Base-by-base conservation (phyloP, 2,888 invertebrate genomes). In the Quadroppia sp. region DNA sequence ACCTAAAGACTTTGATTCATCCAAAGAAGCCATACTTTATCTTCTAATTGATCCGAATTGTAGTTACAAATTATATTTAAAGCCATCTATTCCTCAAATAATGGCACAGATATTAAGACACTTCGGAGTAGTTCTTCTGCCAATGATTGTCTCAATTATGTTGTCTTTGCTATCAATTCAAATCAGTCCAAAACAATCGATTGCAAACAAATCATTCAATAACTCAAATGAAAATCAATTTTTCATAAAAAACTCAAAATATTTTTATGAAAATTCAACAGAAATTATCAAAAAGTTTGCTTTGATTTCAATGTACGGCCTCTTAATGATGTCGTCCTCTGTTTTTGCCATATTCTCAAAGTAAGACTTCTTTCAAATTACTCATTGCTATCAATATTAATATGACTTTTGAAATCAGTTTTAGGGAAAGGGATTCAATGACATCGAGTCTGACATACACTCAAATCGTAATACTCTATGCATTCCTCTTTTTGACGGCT, bases 11-110 rank as follows among this genome's bases (percentile, higher is more conserved):
- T 40, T 67, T 9, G 13, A 36, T 4, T 50, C 71, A 9, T 50
- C 28, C 17, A 71, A 71, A 20, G 56, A 73, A 25, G 73, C 77
- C 0, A 50, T 71, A 50, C 25, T 78, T 11, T 74, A 76, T 1
- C 50, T 78, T 32, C 74, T 77, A 36, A 50, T 78, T 6, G 78
- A 78, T 70, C 78, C 78, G 2, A 75, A 78, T 64, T 78, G 78
- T 72, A 77, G 77, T 48, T 74, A 75, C 48, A 40, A 53, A 50
- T 28, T 76, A 9, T 40, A 69, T n/a, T 59, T 74, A n/a, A 70
- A 67, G 32, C 75, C 75, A 25, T 75, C 74, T 11, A 15, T 74
- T 25, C 32, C 40, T 42, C 64, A 72, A 32, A 53, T 59, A 13
- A 36, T 74, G 13, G 71, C 32, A 72, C 76, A 76, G 61, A 23